Conservation (phyloP, 2,888 invertebrate genomes). For the Sminthurinus aureus region DNA sequence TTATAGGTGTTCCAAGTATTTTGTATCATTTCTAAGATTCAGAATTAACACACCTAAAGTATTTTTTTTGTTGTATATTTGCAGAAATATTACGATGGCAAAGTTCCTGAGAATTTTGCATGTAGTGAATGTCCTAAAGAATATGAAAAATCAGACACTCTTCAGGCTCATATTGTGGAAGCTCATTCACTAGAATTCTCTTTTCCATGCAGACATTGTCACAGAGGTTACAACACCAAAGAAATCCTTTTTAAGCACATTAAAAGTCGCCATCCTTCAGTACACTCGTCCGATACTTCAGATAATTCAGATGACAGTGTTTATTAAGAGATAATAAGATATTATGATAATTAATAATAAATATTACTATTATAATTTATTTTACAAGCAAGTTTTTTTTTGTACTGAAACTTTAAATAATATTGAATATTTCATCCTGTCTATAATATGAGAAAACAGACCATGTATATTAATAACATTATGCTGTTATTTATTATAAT, state of each 20-base stretch:
- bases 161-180: neutral
- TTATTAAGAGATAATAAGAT: neutral
- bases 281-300: neutral
- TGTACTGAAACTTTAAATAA: neutral
- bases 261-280: neutral
- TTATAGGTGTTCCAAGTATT: too few relatives aligned
- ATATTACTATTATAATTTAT: neutral
- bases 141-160: neutral
- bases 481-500: too few relatives aligned
- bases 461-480: too few relatives aligned
- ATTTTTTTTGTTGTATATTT: neutral
- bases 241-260: neutral
- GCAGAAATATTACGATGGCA: neutral
- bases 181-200: neutral
- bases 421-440: neutral
- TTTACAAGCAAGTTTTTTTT: neutral
- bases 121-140: neutral
- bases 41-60: too few relatives aligned
- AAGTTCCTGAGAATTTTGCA: neutral
- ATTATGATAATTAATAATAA: neutral
- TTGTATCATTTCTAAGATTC: too few relatives aligned
- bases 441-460: too few relatives aligned
- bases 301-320: neutral
- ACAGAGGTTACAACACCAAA: neutral
- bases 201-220: neutral